Evolutionary conservation across 2,113 vertebrate genomes (phyloP), one percentile per base, ranked within the genome.

Genomic region (Oplegnathus fasciatus): DNA sequence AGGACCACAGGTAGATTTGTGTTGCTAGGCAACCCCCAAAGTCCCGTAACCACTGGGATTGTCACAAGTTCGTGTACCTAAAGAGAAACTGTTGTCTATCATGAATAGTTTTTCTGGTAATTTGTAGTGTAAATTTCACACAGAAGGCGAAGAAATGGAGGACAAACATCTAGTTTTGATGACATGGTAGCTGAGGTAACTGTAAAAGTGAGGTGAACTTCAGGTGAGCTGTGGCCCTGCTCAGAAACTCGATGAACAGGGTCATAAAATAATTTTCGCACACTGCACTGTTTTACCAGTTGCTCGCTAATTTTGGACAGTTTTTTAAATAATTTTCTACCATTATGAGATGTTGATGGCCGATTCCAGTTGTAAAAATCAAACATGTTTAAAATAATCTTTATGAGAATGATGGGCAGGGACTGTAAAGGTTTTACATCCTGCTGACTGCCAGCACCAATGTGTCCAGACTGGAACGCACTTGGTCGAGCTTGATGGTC

Each of bases 101-200:
- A 48, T 9, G 60, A 58, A 54, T 3, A 58, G 17, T 67, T 61
- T 54, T 40, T 75, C 18, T 30, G 34, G 26, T 71, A 66, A 54
- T 66, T 64, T 46, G 62, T 32, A 28, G 65, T 68, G 18, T 34
- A 44, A 46, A 82, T 79, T 48, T n/a, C 37, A 30, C 20, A 72
- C 11, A 58, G 61, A 17, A 76, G 50, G 44, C 32, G 34, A 44
- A 20, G 46, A 75, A 22, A 74, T 42, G 24, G 24, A 37, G 22
- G 20, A 13, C 17, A 22, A 37, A 24, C 18, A 44, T 40, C 0
- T 37, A 24, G 34, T n/a, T 73, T 50, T 78, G n/a, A 58, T 28
- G 46, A 34, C 48, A 1, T 15, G 37, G 7, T 62, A 75, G 73
- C 10, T 22, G 4, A 62, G 44, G 28, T n/a, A n/a, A n/a, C 8